phyloP scores from a whole-genome alignment of 1,140 invertebrate species.

The Papilio helenus region DNA sequence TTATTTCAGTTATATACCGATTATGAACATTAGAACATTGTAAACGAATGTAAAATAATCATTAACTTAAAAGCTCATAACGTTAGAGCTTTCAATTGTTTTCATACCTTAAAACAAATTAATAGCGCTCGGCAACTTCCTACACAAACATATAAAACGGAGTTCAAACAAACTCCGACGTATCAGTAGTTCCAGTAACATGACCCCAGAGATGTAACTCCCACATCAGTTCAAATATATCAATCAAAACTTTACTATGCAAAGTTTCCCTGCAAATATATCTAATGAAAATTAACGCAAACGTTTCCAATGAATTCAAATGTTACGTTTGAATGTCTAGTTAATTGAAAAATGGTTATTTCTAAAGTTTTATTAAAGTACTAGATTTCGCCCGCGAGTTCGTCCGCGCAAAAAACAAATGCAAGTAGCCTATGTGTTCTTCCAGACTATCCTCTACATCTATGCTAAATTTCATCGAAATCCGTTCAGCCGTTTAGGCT shows the following conservation, averaged over 20 bases:
- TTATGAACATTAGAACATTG: neutral
- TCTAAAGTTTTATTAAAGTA: too few relatives aligned
- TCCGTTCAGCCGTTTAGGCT: too few relatives aligned
- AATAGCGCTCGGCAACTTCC: neutral
- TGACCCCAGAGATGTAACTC: slow-evolving; percentile 12
- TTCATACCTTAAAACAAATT: slow-evolving; percentile 17
- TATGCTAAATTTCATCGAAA: too few relatives aligned
- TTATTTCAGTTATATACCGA: neutral
- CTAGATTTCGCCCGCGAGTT: too few relatives aligned
- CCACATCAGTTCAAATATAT: slow-evolving; percentile 10
- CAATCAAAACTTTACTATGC: slow-evolving; percentile 31
- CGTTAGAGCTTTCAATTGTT: neutral
- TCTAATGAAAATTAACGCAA: slow-evolving; percentile 1
- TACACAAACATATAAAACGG: neutral
- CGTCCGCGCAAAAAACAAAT: too few relatives aligned
- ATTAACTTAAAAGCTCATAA: neutral
- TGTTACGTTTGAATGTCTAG: neutral
- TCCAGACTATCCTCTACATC: too few relatives aligned
- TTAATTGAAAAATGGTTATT: neutral
- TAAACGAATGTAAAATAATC: neutral
- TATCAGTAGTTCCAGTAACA: neutral
- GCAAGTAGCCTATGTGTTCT: too few relatives aligned
- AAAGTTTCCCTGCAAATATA: slow-evolving; percentile 26
- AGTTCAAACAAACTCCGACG: slow-evolving; percentile 24
- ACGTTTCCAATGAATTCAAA: neutral